Evolutionary conservation across 2,888 invertebrate species (phyloP).

Genomic region (Lypha dubia): DNA sequence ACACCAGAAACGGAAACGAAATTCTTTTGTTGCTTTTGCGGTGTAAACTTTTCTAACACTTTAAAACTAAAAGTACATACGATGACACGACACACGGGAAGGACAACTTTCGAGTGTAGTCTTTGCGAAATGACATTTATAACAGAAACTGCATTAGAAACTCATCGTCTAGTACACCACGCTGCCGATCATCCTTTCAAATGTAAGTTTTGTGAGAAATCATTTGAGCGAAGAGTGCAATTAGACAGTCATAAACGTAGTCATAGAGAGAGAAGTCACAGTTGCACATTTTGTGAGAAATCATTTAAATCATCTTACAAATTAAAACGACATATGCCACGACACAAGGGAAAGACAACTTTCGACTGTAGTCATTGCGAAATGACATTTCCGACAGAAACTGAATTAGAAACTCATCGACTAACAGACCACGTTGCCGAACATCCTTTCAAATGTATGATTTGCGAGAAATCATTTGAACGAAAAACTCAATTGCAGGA

Average conservation of each 20-base stretch:
- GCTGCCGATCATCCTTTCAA: not conserved
- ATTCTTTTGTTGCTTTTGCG: not conserved
- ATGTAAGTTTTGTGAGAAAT: not conserved
- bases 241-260: not conserved
- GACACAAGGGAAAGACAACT: not conserved
- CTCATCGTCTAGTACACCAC: not conserved
- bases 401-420: slow-evolving; percentile 1
- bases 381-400: not conserved
- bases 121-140: not conserved
- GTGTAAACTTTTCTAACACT: not conserved
- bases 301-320: not conserved
- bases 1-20: not conserved
- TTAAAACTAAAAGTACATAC: not conserved
- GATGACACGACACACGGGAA: not conserved
- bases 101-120: too few species aligned
- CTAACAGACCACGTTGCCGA: not conserved
- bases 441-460: not conserved
- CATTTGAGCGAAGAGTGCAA: not conserved
- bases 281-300: not conserved
- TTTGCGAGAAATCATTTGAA: too few species aligned
- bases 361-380: not conserved
- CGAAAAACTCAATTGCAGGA: too few species aligned
- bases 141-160: not conserved
- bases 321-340: not conserved
- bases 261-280: not conserved